Conservation (phyloP, 2,113 vertebrate genomes). For the Seriola rivoliana region DNA sequence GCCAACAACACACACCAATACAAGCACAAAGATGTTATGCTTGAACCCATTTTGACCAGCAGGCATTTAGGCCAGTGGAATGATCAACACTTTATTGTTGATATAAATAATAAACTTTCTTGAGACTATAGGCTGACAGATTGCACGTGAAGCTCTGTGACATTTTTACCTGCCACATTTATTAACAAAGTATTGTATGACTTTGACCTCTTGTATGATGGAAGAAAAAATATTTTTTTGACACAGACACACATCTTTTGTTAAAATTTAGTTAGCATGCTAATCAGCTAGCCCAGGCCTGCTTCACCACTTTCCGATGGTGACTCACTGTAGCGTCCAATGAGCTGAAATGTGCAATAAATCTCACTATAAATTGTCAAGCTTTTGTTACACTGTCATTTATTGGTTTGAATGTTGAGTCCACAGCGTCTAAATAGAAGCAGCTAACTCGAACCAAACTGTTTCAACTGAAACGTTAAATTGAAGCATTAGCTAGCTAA, state of each 20-base stretch:
- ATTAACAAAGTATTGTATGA: not conserved
- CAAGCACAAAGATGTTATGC: not conserved
- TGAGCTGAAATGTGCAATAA: no score
- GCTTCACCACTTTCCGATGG: no score
- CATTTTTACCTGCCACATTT: not conserved
- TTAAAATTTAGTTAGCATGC: no score
- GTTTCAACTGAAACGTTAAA: not conserved
- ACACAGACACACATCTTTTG: no score
- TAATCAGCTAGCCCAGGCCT: no score
- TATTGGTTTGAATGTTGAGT: not conserved
- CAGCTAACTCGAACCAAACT: not conserved
- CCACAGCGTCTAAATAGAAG: not conserved
- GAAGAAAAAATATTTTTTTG: not conserved
- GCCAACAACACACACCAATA: conserved; percentile 6
- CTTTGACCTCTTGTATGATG: no score
- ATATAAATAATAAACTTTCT: not conserved
- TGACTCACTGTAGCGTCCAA: no score
- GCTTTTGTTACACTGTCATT: no score
- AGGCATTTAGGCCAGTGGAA: not conserved
- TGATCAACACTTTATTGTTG: not conserved
- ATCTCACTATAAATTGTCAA: no score
- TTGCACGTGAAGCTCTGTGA: not conserved
- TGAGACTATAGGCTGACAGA: not conserved
- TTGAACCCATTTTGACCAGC: not conserved
- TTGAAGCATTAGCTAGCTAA: not conserved